Evolutionary conservation across 2,888 invertebrate species (phyloP).

Genomic region (Ashinkailepas kermadecensis): DNA sequence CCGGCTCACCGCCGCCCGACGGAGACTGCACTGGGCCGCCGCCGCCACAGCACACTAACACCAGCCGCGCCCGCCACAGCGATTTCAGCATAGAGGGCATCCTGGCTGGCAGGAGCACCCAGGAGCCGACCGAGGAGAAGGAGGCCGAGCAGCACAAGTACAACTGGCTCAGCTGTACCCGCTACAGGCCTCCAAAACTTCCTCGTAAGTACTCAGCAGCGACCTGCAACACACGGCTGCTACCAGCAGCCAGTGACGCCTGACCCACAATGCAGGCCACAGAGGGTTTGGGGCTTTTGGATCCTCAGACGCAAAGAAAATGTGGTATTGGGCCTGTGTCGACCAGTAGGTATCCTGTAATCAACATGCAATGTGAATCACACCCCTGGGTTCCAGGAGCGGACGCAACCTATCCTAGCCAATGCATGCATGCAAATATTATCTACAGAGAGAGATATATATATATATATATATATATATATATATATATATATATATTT

Average conservation of each 20-base stretch:
- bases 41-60: background rate
- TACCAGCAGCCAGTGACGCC: too few species aligned
- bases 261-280: too few species aligned
- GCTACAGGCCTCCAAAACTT: constrained; percentile 63
- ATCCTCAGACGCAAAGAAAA: too few species aligned
- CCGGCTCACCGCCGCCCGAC: background rate
- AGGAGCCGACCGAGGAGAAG: background rate
- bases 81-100: constrained; percentile 3
- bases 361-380: too few species aligned
- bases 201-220: constrained; percentile 50
- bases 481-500: background rate
- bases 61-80: background rate
- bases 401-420: too few species aligned
- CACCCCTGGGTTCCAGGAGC: too few species aligned
- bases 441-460: background rate
- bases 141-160: background rate
- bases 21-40: background rate
- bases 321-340: too few species aligned
- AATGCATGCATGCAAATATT: background rate
- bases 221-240: too few species aligned
- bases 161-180: constrained; percentile 60
- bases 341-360: too few species aligned
- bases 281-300: too few species aligned
- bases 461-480: constrained; percentile 15
- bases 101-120: background rate